phyloP scores from a whole-genome alignment of 1,140 invertebrate genomes.

The Drosophila kohkoa region DNA sequence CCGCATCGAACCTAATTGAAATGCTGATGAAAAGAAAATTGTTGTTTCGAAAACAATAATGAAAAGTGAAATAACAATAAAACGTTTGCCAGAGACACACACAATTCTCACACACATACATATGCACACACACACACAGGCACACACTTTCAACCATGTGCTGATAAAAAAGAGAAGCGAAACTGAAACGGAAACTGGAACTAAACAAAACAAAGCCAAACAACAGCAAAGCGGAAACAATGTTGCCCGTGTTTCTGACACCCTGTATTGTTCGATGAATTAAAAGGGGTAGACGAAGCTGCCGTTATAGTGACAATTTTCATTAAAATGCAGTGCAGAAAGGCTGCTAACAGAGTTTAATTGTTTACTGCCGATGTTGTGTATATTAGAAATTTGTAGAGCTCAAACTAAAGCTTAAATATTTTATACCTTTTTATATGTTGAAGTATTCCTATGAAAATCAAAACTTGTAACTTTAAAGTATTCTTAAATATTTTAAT shows the following conservation, averaged over 20 bases:
- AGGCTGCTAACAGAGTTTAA: too few relatives aligned
- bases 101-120: conserved; percentile 28
- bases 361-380: too few relatives aligned
- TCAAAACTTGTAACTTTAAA: too few relatives aligned
- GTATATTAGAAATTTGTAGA: too few relatives aligned
- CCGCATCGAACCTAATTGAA: conserved; percentile 72
- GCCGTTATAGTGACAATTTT: background rate
- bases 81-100: conserved; percentile 55
- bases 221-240: conserved; percentile 65
- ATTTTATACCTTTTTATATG: too few relatives aligned
- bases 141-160: conserved; percentile 41
- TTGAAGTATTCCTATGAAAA: too few relatives aligned
- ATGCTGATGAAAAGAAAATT: conserved; percentile 80
- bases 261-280: background rate
- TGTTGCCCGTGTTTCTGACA: conserved; percentile 59
- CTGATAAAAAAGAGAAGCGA: conserved; percentile 50
- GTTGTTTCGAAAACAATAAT: conserved; percentile 77
- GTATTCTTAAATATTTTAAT: too few relatives aligned
- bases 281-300: background rate
- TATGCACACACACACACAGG: conserved; percentile 24
- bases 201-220: conserved; percentile 64
- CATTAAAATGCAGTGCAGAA: too few relatives aligned
- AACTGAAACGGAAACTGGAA: conserved; percentile 50
- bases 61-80: conserved; percentile 76
- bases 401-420: too few relatives aligned